These are phyloP conservation scores for Azemiops feae DNA, from an alignment of 2,113 vertebrate species.

Conservation along the genomic window DNA sequence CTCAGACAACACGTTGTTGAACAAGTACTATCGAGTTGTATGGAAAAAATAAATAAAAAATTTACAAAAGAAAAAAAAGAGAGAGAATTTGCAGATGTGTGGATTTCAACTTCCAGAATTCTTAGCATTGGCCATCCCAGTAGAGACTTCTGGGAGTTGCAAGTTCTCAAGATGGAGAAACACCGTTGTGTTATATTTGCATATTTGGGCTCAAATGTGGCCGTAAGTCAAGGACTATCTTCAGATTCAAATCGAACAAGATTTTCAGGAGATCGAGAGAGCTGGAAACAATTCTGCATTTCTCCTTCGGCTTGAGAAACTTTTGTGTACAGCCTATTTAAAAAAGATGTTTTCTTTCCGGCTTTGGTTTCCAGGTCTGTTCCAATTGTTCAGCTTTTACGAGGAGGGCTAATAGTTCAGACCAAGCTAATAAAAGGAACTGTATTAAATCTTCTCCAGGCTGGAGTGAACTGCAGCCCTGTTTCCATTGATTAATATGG, in stretches of 20 bases:
- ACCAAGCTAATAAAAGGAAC: slow-evolving; percentile 35
- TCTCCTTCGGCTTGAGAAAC: not conserved
- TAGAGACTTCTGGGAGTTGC: not conserved
- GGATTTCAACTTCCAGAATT: not conserved
- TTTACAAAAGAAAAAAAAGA: no score
- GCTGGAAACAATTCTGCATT: not conserved
- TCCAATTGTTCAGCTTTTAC: slow-evolving; percentile 14
- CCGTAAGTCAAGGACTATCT: no score
- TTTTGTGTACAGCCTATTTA: not conserved
- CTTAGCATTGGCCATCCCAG: not conserved
- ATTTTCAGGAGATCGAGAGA: not conserved
- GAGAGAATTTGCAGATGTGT: not conserved
- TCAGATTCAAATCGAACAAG: no score
- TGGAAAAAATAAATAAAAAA: no score
- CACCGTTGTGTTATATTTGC: not conserved
- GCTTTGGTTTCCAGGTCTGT: not conserved
- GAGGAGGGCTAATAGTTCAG: slow-evolving; percentile 17
- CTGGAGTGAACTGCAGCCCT: slow-evolving; percentile 29
- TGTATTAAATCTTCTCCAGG: slow-evolving; percentile 6
- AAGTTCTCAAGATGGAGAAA: not conserved
- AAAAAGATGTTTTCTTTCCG: not conserved
- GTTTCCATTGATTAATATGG: slow-evolving; percentile 42
- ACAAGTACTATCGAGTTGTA: no score
- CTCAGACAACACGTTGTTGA: no score
- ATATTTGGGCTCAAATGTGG: no score